A percentile compares a stretch with the other conserved stretches of the same genome.
These are phyloP conservation scores for Papilio polytes DNA, from an alignment of 1,140 invertebrate genomes.

Conservation along the genomic window DNA sequence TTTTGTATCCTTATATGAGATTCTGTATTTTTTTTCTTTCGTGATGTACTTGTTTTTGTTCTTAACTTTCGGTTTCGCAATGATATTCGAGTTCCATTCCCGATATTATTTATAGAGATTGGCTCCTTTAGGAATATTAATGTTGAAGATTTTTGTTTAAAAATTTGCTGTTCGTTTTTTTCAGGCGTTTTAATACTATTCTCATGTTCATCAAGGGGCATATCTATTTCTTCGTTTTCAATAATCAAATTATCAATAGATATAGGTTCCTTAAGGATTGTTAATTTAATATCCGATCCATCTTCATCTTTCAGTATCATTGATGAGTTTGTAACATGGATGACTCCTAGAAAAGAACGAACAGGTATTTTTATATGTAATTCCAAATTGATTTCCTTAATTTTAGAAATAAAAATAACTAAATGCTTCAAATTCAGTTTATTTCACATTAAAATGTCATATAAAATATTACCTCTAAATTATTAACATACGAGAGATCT, in stretches of 20 bases:
- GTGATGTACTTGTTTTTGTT: slow-evolving; percentile 42
- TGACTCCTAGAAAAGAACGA: slow-evolving; percentile 68
- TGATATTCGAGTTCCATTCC: slow-evolving; percentile 41
- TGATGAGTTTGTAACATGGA: slow-evolving; percentile 62
- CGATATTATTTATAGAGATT: slow-evolving; percentile 48
- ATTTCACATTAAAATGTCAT: slow-evolving; percentile 11
- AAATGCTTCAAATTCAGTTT: neutral
- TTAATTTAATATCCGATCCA: slow-evolving; percentile 57
- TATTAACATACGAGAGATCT: slow-evolving; percentile 8
- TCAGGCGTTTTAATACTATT: neutral
- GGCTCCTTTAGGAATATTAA: slow-evolving; percentile 57
- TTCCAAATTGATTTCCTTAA: neutral
- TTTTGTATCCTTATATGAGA: slow-evolving; percentile 60
- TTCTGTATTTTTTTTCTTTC: slow-evolving; percentile 37
- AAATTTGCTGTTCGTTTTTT: neutral
- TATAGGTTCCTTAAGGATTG: slow-evolving; percentile 61
- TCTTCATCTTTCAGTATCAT: slow-evolving; percentile 65
- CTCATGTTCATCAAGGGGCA: neutral
- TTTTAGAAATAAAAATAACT: neutral
- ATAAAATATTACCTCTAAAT: neutral
- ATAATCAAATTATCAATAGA: slow-evolving; percentile 51
- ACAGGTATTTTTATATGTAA: slow-evolving; percentile 34
- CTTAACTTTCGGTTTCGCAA: slow-evolving; percentile 46
- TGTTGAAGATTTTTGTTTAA: neutral
- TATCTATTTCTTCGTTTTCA: slow-evolving; percentile 47